Base-by-base conservation (phyloP, 1,140 invertebrate species). In the Procambarus clarkii region DNA sequence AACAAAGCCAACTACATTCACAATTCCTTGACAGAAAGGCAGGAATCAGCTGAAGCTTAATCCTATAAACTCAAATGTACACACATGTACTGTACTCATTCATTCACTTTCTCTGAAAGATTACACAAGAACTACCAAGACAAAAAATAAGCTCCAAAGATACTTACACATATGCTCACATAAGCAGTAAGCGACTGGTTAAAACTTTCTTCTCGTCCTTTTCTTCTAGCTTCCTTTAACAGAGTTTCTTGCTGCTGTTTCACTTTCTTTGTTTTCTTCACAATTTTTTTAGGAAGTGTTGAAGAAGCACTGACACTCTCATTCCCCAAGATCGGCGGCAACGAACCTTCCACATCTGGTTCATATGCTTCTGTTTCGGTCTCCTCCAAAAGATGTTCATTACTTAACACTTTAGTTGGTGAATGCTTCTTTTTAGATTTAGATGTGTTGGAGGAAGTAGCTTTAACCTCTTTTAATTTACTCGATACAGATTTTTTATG, bases 171-270 rank as follows among this genome's bases (percentile, higher is more conserved):
- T 71, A 86, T 46, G 54, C 83, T 50, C 7, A 86, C 1, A 24
- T 86, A 86, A 34, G 83, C 83, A 76, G 83, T 71, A 48, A 86
- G 83, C 2, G 83, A 76, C 83, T 86, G 83, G 24, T 86, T 86
- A 77, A 86, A 86, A 76, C 69, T 86, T 60, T 64, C 45, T 77
- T 86, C 83, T 21, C 83, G 69, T n/a, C 83, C 83, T 86, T 24
- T 86, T 77, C 83, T 48, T 76, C 83, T 86, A 4, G 76, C 34
- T 58, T 86, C 83, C 44, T 86, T 86, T 8, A 86, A 24, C 50
- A 50, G 60, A 58, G 76, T 74, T 60, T 85, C 45, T 13, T 86
- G 21, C 71, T 76, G 24, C 21, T 2, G 5, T 54, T 44, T 15
- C 24, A 58, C 0, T 54, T 86, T 86, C 48, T 74, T 86, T 15